Percentiles rank a stretch among this genome's conserved stretches.
Conservation (phyloP, 2,113 vertebrate genomes). For the Hoplias malabaricus region DNA sequence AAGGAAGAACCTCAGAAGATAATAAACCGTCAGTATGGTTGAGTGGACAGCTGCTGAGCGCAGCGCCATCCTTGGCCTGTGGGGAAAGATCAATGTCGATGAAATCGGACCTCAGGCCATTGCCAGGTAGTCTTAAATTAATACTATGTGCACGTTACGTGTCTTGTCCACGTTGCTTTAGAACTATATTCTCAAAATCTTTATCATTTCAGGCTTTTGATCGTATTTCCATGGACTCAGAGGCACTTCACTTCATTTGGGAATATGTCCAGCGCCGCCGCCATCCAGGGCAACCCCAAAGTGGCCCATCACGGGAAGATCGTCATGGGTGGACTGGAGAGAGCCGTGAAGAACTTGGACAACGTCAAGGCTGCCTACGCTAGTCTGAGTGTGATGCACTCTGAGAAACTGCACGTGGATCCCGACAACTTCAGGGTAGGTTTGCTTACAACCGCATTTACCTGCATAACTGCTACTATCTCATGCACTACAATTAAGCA, state of each 20-base stretch:
- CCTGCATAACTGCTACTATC: no score
- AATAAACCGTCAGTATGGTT: slow-evolving; percentile 59
- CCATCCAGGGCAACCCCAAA: slow-evolving; percentile 66
- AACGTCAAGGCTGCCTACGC: slow-evolving; percentile 35
- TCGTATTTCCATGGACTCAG: slow-evolving; percentile 73
- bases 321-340: slow-evolving; percentile 47
- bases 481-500: no score
- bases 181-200: no score
- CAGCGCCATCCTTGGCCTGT: slow-evolving; percentile 56
- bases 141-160: no score
- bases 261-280: slow-evolving; percentile 3
- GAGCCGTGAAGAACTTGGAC: slow-evolving; percentile 54
- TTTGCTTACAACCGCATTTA: neutral
- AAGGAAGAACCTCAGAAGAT: slow-evolving; percentile 4
- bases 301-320: slow-evolving; percentile 57
- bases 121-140: slow-evolving; percentile 51
- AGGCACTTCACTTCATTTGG: slow-evolving; percentile 78
- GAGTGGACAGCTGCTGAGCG: slow-evolving; percentile 67
- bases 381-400: slow-evolving; percentile 57
- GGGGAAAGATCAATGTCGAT: slow-evolving; percentile 53
- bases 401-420: slow-evolving; percentile 57
- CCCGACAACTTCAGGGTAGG: slow-evolving; percentile 60
- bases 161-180: no score
- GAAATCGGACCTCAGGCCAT: slow-evolving; percentile 51
- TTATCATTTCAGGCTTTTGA: slow-evolving; percentile 62